Percentiles rank a stretch among this genome's conserved stretches.
phyloP scores from a whole-genome alignment of 1,140 invertebrate genomes.

The Bradysia coprophila region DNA sequence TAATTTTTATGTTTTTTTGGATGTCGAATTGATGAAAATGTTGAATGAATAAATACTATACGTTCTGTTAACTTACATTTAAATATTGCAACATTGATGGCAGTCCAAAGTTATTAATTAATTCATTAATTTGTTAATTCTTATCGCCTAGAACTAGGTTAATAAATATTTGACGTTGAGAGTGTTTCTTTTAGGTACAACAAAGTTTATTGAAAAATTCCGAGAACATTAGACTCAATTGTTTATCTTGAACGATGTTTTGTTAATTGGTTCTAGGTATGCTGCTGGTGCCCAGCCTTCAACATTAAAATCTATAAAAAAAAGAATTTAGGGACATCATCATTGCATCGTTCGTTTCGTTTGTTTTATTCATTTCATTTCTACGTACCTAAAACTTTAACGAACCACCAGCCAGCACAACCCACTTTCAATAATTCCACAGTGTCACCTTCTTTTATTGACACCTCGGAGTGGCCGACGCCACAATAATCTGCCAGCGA shows the following conservation, averaged over 20 bases:
- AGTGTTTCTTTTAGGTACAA: no score
- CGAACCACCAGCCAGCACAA: constrained; percentile 93
- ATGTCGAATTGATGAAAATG: no score
- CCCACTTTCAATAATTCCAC: constrained; percentile 78
- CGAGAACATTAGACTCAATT: no score
- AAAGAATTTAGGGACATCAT: constrained; percentile 4
- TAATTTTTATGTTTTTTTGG: no score
- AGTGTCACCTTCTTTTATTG: constrained; percentile 71
- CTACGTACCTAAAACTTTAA: constrained; percentile 48
- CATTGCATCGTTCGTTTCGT: constrained; percentile 1
- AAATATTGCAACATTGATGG: no score
- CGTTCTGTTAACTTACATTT: no score
- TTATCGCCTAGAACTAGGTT: no score
- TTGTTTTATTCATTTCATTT: background rate
- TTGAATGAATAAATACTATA: no score
- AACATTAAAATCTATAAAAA: constrained; percentile 32
- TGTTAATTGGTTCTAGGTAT: constrained; percentile 64
- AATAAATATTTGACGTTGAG: no score
- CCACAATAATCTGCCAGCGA: constrained; percentile 83
- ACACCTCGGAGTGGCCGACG: constrained; percentile 72
- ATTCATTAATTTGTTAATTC: no score
- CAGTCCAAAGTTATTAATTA: no score
- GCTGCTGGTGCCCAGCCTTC: constrained; percentile 89
- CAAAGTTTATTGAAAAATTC: no score
- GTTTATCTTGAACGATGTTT: constrained; percentile 54